Base-by-base conservation (phyloP, 2,888 invertebrate species). In the Electrophaes corylata region DNA sequence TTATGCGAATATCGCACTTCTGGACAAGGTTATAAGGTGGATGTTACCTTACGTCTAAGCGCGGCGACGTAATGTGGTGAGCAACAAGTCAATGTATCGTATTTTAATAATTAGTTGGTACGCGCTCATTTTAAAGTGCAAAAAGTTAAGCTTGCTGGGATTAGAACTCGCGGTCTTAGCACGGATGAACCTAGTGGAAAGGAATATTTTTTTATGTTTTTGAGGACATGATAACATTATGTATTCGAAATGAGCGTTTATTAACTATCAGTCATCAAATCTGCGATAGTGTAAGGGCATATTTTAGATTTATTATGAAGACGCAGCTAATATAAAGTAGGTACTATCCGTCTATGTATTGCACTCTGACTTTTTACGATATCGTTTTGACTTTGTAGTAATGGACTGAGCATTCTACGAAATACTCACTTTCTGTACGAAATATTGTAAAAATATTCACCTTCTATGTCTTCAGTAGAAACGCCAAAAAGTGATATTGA, bases 291-390 rank as follows among this genome's bases (percentile, higher is more conserved):
- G 40, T 50, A 35, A 43, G 12, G 50, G 43, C 44, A 49, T 48
- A 37, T 48, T 55, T 49, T 56, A 56, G 56, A 48, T 49, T 26
- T 56, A 56, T 39, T 37, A 19, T 40, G 39, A 45, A 29, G 48
- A 31, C 33, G 44, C 55, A 37, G 55, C 56, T 56, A 43, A 26
- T 12, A 35, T 45, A 49, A 43, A 29, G 23, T 33, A 37, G 10
- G 31, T 46, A 43, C 35, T 40, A 54, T 54, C 49, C 29, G 41
- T 54, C 26, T 51, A 44, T 54, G 19, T 37, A 35, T 14, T 56
- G 44, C 29, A 54, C 43, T 18, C n/a, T n/a, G n/a, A n/a, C n/a
- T n/a, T n/a, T n/a, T 47, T 35, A 26, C 26, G n/a, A 23, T 43
- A 26, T 53, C 35, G 4, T 43, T 10, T 35, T 26, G 19, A 49